Base-by-base conservation (phyloP, 2,888 invertebrate genomes). In the Clunio marinus region DNA sequence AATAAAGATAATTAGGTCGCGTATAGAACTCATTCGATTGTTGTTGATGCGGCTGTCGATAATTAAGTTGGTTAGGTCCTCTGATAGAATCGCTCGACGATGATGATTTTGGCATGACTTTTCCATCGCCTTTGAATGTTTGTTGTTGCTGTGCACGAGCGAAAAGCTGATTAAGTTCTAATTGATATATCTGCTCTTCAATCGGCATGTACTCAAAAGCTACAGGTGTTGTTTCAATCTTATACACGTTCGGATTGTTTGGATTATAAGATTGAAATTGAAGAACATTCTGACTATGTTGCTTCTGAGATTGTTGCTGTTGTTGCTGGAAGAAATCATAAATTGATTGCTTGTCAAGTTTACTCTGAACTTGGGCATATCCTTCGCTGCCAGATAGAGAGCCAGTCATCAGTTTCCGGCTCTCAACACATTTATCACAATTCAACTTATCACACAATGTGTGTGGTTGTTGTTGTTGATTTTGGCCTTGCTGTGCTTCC, bases 231-330 rank as follows among this genome's bases (percentile, higher is more conserved):
- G 79, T 79, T 71, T 79, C 78, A 22, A 79, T 78, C 74, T 79
- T 79, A 69, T 75, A 79, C 2, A 78, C 78, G 17, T 77, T 78
- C 20, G 79, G 79, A 74, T 79, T 79, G 69, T 77, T 79, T 1
- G 79, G 79, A 72, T 79, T 79, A 70, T 79, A 79, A 0, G 79
- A 79, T 70, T 79, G 79, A 70, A 78, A 79, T 70, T 79, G 79
- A 5, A 79, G 73, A 51, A 79, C 77, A 59, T 77, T 77, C 1
- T 46, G 60, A 17, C 32, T 20, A 20, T 57, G 22, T 8, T 51
- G 51, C 4, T 4, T 10, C 10, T 32, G 32, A 4, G 4, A 10
- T 35, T 59, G 59, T 20, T 28, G 15, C 41, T 37, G 62, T 24
- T 67, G 68, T 10, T 68, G 35, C 27, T 60, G 60, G 20, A 68